Evolutionary conservation across 2,113 vertebrate genomes (phyloP).

Genomic region (Platichthys stellatus): DNA sequence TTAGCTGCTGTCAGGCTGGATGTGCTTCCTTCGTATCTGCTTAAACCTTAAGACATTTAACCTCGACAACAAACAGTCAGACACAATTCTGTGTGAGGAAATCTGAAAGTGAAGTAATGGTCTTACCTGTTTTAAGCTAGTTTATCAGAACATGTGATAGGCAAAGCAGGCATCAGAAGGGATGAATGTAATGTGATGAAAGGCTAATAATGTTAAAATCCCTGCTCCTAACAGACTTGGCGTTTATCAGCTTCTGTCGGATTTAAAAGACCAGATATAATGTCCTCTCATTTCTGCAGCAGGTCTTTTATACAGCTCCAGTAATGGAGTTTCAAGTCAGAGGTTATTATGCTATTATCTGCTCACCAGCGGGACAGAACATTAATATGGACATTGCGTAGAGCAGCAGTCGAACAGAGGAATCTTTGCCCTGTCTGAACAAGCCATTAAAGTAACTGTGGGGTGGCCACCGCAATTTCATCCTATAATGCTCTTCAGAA

Average conservation of each 20-base stretch:
- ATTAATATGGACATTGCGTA: conserved; percentile 1
- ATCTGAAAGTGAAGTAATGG: conserved; percentile 34
- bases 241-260: conserved; percentile 40
- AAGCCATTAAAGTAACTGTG: background rate
- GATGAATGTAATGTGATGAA: conserved; percentile 60
- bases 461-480: background rate
- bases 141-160: conserved; percentile 49
- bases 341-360: conserved; percentile 15
- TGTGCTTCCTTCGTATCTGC: background rate
- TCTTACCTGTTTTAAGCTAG: conserved; percentile 42
- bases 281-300: conserved; percentile 28
- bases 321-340: conserved; percentile 19
- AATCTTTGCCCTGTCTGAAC: background rate
- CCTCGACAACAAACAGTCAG: conserved; percentile 28
- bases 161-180: conserved; percentile 36
- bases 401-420: background rate
- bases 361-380: background rate
- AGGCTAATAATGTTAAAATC: conserved; percentile 55
- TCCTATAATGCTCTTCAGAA: background rate
- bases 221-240: conserved; percentile 35
- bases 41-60: conserved; percentile 18
- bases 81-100: conserved; percentile 14
- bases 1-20: conserved; percentile 26
- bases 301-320: conserved; percentile 9
- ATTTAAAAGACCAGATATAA: conserved; percentile 43